Base-by-base conservation (phyloP, 2,888 invertebrate species). In the Schizaphis graminum region DNA sequence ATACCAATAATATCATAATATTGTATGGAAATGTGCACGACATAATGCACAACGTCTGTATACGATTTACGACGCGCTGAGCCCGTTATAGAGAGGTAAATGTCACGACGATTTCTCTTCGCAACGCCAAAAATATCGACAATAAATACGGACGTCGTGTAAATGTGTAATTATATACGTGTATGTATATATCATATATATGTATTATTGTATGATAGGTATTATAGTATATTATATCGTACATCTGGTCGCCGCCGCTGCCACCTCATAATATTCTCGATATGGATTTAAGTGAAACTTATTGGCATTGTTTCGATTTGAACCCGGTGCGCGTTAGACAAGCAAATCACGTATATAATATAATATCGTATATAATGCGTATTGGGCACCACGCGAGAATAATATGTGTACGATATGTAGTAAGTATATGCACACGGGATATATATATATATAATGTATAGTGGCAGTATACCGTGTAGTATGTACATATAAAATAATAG, bases 101-200 rank as follows among this genome's bases (percentile, higher is more conserved):
- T 92, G 86, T 92, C 86, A 86, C 91, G 57, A 47, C 87, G 92
- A 92, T 92, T 92, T 92, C 92, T 49, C 87, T 88, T 41, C 3
- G 67, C 41, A 41, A 88, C 53, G 92, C 61, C 92, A 92, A 92
- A 87, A 92, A 92, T 67, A 88, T 87, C 49, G 41, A 67, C 77
- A 77, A 67, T 41, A 92, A 92, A 88, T 5, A 49, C 92, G 47
- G 5, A 41, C n/a, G 49, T 13, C 35, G 53, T 47, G 44, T 53
- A 13, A 86, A 41, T n/a, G n/a, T n/a, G n/a, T n/a, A n/a, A n/a
- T n/a, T n/a, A n/a, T 53, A 87, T 24, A 8, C 16, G 67, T 47
- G 28, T 16, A 8, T 44, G 26, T 28, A 44, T 11, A 57, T 41
- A 56, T 44, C 44, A 44, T 26, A 13, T 35, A 41, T n/a, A 35